These are phyloP conservation scores for Pipistrellus pipistrellus DNA, from an alignment of 2,797 vertebrate genomes.

Conservation along the genomic window DNA sequence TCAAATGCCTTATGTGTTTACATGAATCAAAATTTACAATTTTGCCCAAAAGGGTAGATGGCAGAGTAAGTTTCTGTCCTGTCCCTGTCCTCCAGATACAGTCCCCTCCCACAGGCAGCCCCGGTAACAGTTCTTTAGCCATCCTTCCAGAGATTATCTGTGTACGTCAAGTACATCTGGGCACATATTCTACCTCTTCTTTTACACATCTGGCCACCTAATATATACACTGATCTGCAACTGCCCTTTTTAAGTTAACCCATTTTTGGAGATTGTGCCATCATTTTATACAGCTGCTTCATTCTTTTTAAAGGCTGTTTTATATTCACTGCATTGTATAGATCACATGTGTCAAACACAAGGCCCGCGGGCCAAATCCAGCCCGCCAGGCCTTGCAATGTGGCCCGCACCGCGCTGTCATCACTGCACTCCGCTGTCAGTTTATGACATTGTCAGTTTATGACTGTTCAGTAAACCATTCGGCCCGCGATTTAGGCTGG, in stretches of 20 bases:
- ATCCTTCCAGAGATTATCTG: background rate
- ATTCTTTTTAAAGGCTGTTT: background rate
- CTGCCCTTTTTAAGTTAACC: background rate
- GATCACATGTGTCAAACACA: too few relatives aligned
- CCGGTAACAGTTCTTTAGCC: background rate
- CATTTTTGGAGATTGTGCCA: conserved; percentile 5
- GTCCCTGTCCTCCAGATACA: background rate
- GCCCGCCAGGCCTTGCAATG: too few relatives aligned
- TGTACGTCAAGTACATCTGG: background rate
- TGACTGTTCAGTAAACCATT: too few relatives aligned
- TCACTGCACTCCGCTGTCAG: too few relatives aligned
- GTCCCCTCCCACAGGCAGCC: background rate
- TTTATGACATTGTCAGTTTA: too few relatives aligned
- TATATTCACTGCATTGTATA: background rate
- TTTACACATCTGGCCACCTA: background rate
- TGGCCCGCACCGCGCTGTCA: too few relatives aligned
- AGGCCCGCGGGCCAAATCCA: too few relatives aligned
- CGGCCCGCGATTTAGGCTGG: too few relatives aligned
- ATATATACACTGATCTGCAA: background rate
- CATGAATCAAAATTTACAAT: background rate
- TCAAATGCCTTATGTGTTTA: background rate
- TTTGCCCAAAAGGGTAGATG: background rate
- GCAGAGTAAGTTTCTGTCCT: background rate
- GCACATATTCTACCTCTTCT: background rate
- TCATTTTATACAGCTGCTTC: background rate